These are phyloP conservation scores for Melanerpes aurifrons DNA, from an alignment of 2,113 vertebrate species.

Conservation along the genomic window DNA sequence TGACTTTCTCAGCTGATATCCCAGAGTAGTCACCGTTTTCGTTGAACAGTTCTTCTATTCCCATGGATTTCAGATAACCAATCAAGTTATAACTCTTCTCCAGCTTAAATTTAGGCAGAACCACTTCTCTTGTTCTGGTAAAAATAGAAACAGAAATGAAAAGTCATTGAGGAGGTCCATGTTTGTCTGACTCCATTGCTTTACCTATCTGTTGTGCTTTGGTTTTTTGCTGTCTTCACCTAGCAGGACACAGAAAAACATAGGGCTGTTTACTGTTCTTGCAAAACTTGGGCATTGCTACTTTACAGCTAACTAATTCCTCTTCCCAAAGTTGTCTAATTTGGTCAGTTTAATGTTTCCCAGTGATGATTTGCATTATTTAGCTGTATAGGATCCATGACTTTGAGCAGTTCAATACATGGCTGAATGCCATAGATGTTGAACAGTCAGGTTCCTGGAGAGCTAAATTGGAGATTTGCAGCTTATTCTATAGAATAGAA, in stretches of 20 bases:
- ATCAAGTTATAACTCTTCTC: conserved; percentile 93
- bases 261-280: neutral
- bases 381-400: neutral
- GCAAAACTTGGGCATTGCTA: neutral
- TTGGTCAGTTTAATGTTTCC: neutral
- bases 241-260: neutral
- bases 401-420: neutral
- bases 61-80: conserved; percentile 86
- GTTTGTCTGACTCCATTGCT: neutral
- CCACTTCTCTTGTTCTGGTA: conserved; percentile 89
- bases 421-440: neutral
- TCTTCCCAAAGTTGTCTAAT: neutral
- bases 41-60: conserved; percentile 85
- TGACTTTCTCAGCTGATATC: conserved; percentile 85
- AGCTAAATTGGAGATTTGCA: neutral
- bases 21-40: conserved; percentile 84
- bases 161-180: neutral
- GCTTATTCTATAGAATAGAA: neutral
- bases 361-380: neutral
- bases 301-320: neutral
- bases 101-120: conserved; percentile 92
- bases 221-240: neutral
- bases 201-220: neutral
- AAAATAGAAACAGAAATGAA: neutral
- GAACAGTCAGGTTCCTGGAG: neutral